phyloP scores from a whole-genome alignment of 2,797 vertebrate genomes.

The Arnoldichthys spilopterus region DNA sequence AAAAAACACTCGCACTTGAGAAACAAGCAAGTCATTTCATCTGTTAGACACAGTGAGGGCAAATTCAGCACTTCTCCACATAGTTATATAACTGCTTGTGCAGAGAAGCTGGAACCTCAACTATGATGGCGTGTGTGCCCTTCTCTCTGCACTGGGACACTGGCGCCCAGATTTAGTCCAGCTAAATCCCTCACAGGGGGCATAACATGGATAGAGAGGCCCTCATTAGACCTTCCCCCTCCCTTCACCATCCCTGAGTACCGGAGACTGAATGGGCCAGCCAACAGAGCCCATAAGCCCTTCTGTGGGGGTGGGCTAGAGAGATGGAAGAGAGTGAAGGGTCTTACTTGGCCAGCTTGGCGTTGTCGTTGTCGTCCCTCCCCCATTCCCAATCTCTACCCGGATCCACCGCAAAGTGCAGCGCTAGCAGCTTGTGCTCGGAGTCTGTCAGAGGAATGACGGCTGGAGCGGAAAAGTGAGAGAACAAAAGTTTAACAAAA shows the following conservation, averaged over 20 bases:
- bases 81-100: not conserved
- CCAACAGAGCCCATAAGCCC: conserved; percentile 25
- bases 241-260: conserved; percentile 4
- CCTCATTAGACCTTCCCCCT: conserved; percentile 8
- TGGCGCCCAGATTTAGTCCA: conserved; percentile 60
- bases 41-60: not conserved
- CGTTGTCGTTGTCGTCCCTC: conserved; percentile 94
- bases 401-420: conserved; percentile 98
- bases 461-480: conserved; percentile 79
- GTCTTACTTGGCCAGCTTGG: conserved; percentile 94
- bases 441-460: conserved; percentile 98
- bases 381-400: conserved; percentile 98
- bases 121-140: conserved; percentile 59
- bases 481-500: conserved; percentile 40
- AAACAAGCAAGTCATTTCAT: not conserved
- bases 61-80: conserved; percentile 5
- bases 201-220: conserved; percentile 33
- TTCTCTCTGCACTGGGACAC: conserved; percentile 56
- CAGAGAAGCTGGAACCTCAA: conserved; percentile 51
- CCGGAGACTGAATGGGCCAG: conserved; percentile 1
- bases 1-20: no score
- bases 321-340: conserved; percentile 28
- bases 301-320: conserved; percentile 18
- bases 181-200: conserved; percentile 60
- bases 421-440: conserved; percentile 95